Conservation (phyloP, 2,113 vertebrate genomes). For the Epinephelus lanceolatus region DNA sequence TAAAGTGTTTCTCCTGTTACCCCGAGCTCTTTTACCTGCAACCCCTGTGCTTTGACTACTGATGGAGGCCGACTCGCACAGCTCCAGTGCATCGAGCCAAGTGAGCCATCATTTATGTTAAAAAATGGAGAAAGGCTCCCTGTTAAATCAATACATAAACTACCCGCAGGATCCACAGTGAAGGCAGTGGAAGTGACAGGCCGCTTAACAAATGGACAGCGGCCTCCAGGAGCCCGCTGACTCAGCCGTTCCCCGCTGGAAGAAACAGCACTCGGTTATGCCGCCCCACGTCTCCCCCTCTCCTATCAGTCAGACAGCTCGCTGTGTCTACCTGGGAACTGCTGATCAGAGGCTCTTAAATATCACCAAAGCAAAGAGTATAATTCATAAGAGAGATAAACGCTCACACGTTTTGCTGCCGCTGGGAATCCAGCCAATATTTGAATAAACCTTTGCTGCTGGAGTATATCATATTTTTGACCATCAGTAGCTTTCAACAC, state of each 20-base stretch:
- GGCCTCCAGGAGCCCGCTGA: slow-evolving; percentile 71
- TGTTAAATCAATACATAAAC: slow-evolving; percentile 86
- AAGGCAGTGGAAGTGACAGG: slow-evolving; percentile 78
- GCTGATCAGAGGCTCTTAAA: slow-evolving; percentile 80
- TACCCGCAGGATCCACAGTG: slow-evolving; percentile 76
- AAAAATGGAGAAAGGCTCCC: slow-evolving; percentile 75
- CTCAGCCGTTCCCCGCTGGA: slow-evolving; percentile 62
- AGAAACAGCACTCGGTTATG: slow-evolving; percentile 34
- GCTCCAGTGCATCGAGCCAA: slow-evolving; percentile 56
- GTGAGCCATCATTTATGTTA: slow-evolving; percentile 82
- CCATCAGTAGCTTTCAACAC: slow-evolving; percentile 36
- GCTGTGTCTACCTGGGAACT: slow-evolving; percentile 64
- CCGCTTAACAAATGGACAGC: slow-evolving; percentile 81
- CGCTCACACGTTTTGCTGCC: slow-evolving; percentile 26
- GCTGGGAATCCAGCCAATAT: slow-evolving; percentile 57
- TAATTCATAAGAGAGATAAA: slow-evolving; percentile 72
- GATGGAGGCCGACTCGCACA: slow-evolving; percentile 46
- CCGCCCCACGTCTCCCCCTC: slow-evolving; percentile 16
- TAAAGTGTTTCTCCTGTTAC: slow-evolving; percentile 2
- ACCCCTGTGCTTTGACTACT: slow-evolving; percentile 46
- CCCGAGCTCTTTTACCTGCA: slow-evolving; percentile 32
- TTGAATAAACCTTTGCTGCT: slow-evolving; percentile 55
- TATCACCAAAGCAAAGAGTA: slow-evolving; percentile 73
- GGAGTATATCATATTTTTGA: slow-evolving; percentile 44
- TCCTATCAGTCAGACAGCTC: slow-evolving; percentile 59